Percentiles rank a stretch among this genome's conserved stretches.
Evolutionary conservation across 2,888 invertebrate genomes (phyloP).

Genomic region (Gnatocerus cornutus): DNA sequence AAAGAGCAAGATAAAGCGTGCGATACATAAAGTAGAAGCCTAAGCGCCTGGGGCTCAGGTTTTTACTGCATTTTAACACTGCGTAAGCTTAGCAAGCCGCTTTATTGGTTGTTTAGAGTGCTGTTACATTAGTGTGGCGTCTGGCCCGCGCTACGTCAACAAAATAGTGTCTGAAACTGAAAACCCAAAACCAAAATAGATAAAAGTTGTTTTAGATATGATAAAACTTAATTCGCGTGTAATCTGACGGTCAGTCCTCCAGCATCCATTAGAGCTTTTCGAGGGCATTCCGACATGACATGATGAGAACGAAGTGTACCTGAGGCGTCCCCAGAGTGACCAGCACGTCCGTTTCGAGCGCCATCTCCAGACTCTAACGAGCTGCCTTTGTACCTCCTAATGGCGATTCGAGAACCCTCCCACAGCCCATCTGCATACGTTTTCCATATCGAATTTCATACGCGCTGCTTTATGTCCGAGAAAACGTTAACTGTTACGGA

Average conservation of each 20-base stretch:
- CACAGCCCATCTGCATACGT: conserved; percentile 48
- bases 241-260: conserved; percentile 22
- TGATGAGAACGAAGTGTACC: conserved; percentile 68
- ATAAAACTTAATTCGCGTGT: conserved; percentile 30
- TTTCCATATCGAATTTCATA: conserved; percentile 52
- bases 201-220: no score
- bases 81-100: conserved; percentile 68
- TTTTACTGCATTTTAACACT: conserved; percentile 70
- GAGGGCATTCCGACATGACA: conserved; percentile 53
- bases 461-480: conserved; percentile 29
- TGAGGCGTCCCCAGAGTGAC: conserved; percentile 68
- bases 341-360: conserved; percentile 63
- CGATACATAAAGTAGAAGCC: conserved; percentile 63
- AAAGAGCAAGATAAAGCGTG: conserved; percentile 63
- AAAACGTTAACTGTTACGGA: conserved; percentile 37
- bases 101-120: conserved; percentile 69
- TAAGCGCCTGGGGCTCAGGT: conserved; percentile 66
- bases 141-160: conserved; percentile 13
- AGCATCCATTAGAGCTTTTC: conserved; percentile 37
- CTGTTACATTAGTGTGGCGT: conserved; percentile 62
- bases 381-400: conserved; percentile 68
- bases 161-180: no score
- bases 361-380: conserved; percentile 67
- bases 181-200: no score
- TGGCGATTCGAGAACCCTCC: conserved; percentile 68